Conservation (phyloP, 2,797 vertebrate species). For the Coluber constrictor region DNA sequence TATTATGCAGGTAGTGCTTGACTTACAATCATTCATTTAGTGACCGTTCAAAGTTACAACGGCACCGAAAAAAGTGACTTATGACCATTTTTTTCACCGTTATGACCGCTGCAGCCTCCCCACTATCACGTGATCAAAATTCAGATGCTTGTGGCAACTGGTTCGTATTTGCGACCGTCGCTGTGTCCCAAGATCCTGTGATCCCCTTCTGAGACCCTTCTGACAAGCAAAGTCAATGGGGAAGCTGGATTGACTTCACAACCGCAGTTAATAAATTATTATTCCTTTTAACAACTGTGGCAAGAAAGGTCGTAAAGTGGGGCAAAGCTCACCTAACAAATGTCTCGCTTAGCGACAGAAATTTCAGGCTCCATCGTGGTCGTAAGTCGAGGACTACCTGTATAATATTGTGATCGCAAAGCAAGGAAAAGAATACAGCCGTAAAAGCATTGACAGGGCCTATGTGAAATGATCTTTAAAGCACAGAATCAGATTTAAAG, state of each 20-base stretch:
- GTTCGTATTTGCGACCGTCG: background rate
- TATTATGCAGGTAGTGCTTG: background rate
- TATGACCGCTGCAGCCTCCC: background rate
- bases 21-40: background rate
- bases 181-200: background rate
- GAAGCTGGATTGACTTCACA: background rate
- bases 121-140: background rate
- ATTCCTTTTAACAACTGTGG: background rate
- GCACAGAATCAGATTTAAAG: background rate
- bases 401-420: background rate
- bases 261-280: background rate
- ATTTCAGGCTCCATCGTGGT: background rate
- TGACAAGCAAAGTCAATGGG: background rate
- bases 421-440: background rate
- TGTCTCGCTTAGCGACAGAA: background rate
- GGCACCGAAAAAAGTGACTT: background rate
- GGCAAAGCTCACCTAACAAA: background rate
- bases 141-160: background rate
- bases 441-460: background rate
- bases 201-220: background rate
- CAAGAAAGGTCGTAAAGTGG: background rate
- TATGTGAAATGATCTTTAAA: background rate
- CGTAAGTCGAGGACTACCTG: background rate
- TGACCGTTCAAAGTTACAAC: background rate
- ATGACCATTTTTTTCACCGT: background rate